Evolutionary conservation across 1,140 invertebrate species (phyloP).

Genomic region (Lasioglossum baleicum): DNA sequence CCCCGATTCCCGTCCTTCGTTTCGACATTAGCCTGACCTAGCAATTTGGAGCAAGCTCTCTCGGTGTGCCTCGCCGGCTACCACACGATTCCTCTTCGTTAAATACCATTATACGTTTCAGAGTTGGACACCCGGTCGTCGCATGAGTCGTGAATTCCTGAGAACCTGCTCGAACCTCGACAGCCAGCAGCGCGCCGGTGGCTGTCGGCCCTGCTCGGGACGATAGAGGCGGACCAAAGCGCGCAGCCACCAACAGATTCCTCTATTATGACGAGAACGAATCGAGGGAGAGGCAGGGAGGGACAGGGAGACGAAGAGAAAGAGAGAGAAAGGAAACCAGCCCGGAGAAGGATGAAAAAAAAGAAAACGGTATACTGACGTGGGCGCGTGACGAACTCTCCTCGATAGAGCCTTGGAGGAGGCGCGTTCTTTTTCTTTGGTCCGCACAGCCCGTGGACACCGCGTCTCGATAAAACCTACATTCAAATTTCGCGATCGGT

Average conservation of each 20-base stretch:
- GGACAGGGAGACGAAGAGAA: not conserved
- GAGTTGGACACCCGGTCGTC: conserved; percentile 69
- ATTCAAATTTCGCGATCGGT: not conserved
- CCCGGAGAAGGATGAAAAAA: not conserved
- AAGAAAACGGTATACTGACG: conserved; percentile 33
- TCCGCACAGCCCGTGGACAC: too few species aligned
- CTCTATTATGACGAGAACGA: conserved; percentile 59
- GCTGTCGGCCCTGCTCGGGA: conserved; percentile 43
- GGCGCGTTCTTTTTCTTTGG: not conserved
- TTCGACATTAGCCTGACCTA: conserved; percentile 73
- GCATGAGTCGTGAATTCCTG: conserved; percentile 77
- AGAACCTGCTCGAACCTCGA: conserved; percentile 68
- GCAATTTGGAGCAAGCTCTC: conserved; percentile 70
- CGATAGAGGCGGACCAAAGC: conserved; percentile 47
- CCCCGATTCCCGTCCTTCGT: conserved; percentile 65
- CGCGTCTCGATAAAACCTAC: not conserved
- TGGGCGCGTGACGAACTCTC: conserved; percentile 56
- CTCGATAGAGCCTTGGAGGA: conserved; percentile 41
- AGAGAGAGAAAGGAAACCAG: too few species aligned
- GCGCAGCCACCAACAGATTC: conserved; percentile 48
- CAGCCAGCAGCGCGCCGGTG: conserved; percentile 24
- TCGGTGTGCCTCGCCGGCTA: conserved; percentile 52
- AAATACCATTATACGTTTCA: conserved; percentile 78
- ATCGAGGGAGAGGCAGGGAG: conserved; percentile 31
- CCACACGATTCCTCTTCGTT: conserved; percentile 66